Evolutionary conservation across 2,888 invertebrate genomes (phyloP).

Genomic region (Molorchus minor): DNA sequence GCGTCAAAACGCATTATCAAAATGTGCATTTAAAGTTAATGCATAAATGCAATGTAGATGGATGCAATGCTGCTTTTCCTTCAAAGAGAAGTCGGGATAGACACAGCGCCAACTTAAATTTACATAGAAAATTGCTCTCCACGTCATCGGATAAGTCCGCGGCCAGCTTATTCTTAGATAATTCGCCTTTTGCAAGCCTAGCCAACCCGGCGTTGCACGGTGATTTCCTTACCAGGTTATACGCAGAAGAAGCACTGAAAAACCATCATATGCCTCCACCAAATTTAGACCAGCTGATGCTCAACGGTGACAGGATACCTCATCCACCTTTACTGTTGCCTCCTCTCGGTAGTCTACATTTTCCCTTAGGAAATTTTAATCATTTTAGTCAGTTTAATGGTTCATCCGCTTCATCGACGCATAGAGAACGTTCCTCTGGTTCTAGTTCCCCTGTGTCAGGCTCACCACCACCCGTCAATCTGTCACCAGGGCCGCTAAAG

Average conservation of each 20-base stretch:
- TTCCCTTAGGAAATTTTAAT: constrained; percentile 63
- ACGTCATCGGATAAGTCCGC: constrained; percentile 68
- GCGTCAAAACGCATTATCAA: constrained; percentile 94
- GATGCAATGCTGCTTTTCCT: constrained; percentile 94
- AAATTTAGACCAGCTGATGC: constrained; percentile 62
- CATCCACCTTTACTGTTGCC: constrained; percentile 70
- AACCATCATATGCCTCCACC: constrained; percentile 62
- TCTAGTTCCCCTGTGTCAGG: constrained; percentile 66
- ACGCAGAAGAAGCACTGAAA: constrained; percentile 76
- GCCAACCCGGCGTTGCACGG: constrained; percentile 76
- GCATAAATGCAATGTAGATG: constrained; percentile 94
- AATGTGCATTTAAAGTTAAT: constrained; percentile 94
- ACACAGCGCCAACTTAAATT: constrained; percentile 89
- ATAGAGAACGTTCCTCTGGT: constrained; percentile 63
- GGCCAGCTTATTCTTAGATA: constrained; percentile 62
- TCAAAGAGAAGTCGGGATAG: constrained; percentile 92
- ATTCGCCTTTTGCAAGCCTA: constrained; percentile 66
- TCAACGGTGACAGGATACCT: constrained; percentile 65
- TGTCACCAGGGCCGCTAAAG: constrained; percentile 50
- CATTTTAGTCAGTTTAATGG: constrained; percentile 63
- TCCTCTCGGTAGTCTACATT: constrained; percentile 67
- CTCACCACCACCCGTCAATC: constrained; percentile 64
- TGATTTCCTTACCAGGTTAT: constrained; percentile 80
- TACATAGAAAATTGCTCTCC: constrained; percentile 89
- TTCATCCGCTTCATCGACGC: constrained; percentile 50